Base-by-base conservation (phyloP, 1,140 invertebrate species). In the Macrocentrus cingulum region DNA sequence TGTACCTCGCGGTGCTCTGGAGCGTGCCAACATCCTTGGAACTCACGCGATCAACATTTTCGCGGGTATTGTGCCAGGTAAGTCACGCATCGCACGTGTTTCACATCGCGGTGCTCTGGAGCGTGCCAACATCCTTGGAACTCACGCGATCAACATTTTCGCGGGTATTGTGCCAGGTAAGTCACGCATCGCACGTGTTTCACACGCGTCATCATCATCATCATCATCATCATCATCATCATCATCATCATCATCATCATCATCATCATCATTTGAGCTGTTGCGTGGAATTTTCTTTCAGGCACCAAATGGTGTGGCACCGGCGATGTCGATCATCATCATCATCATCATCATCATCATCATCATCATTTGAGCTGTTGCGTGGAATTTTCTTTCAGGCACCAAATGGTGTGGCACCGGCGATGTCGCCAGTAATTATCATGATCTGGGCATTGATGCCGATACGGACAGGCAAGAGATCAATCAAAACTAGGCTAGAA, bases 251-350 rank as follows among this genome's bases (percentile, higher is more conserved):
- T n/a, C n/a, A n/a, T n/a, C n/a, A n/a, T n/a, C n/a, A n/a, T n/a
- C n/a, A n/a, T n/a, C n/a, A n/a, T n/a, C n/a, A n/a, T n/a, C n/a
- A n/a, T n/a, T n/a, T n/a, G n/a, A n/a, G n/a, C n/a, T n/a, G n/a
- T n/a, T n/a, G n/a, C n/a, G n/a, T n/a, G n/a, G n/a, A n/a, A n/a
- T n/a, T n/a, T n/a, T 6, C 53, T 81, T 79, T 2, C 65, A 94
- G 91, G 91, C 37, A 94, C 91, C 37, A 93, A 93, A 76, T 94
- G 91, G 92, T 94, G 92, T 68, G 92, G 92, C 1, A 87, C 88
- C 0, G 91, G 91, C 1, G 91, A 94, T 69, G 86, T 93, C 53
- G 91, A n/a, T n/a, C n/a, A n/a, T n/a, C n/a, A n/a, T n/a, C n/a
- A n/a, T n/a, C n/a, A n/a, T n/a, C n/a, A n/a, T n/a, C n/a, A n/a